phyloP scores from a whole-genome alignment of 2,888 invertebrate genomes.

The Invenusta paracnida region DNA sequence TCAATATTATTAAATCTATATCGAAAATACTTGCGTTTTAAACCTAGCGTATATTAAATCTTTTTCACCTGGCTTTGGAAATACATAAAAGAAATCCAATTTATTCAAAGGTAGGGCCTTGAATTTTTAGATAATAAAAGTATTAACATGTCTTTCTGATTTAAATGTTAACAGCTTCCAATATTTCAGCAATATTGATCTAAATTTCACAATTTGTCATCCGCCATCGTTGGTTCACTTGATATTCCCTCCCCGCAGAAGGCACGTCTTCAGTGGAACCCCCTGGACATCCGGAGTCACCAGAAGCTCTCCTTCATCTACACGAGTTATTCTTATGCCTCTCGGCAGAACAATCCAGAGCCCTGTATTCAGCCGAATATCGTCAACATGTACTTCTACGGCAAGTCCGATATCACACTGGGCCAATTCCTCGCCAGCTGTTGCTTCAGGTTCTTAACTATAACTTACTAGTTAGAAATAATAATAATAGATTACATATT shows the following conservation, averaged over 20 bases:
- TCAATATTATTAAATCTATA: too few species aligned
- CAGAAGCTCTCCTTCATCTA: slow-evolving; percentile 82
- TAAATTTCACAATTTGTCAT: not conserved
- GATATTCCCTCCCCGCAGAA: not conserved
- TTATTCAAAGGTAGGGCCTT: too few species aligned
- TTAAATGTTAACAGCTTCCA: too few species aligned
- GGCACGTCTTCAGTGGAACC: slow-evolving; percentile 52
- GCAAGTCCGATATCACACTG: slow-evolving; percentile 84
- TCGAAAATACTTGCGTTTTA: too few species aligned
- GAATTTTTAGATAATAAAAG: too few species aligned
- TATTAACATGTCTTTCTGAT: too few species aligned
- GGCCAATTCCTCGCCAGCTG: slow-evolving; percentile 88
- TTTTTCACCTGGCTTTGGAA: too few species aligned
- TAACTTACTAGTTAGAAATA: too few species aligned
- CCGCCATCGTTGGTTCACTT: not conserved
- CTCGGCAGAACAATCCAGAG: not conserved
- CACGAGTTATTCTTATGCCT: slow-evolving; percentile 75
- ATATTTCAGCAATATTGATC: too few species aligned
- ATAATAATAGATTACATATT: too few species aligned
- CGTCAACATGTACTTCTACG: slow-evolving; percentile 89
- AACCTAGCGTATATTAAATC: too few species aligned
- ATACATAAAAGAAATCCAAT: too few species aligned
- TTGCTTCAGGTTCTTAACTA: slow-evolving; percentile 73
- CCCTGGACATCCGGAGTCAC: slow-evolving; percentile 60
- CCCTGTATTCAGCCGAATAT: slow-evolving; percentile 87